Conservation (phyloP, 2,888 invertebrate species). For the Trypoxylon attenuatum region DNA sequence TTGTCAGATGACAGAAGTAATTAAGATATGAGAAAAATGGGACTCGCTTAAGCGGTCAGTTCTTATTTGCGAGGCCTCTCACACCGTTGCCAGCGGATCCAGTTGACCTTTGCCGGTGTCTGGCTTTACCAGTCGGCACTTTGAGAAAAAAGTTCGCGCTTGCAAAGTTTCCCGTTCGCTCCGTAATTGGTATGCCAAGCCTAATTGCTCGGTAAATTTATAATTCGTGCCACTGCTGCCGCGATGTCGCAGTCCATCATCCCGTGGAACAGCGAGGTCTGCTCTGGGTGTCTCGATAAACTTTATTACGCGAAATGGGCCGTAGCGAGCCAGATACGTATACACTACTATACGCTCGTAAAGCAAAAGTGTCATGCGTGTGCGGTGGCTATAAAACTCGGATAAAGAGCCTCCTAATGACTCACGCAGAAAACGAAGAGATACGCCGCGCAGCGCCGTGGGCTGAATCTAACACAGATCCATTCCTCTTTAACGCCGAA, state of each 20-base stretch:
- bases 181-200: constrained; percentile 20
- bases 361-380: neutral
- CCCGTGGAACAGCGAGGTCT: neutral
- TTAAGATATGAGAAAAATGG: constrained; percentile 23
- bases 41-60: constrained; percentile 4
- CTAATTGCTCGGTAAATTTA: constrained; percentile 29
- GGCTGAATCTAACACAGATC: too few relatives aligned
- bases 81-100: constrained; percentile 29
- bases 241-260: neutral
- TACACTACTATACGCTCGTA: too few relatives aligned
- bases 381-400: too few relatives aligned
- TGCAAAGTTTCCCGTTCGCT: constrained; percentile 8
- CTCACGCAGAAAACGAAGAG: too few relatives aligned
- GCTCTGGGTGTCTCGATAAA: neutral
- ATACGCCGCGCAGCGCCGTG: too few relatives aligned
- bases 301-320: neutral
- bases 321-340: neutral
- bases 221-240: constrained; percentile 1
- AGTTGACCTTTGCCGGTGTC: constrained; percentile 30
- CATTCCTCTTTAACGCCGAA: too few relatives aligned
- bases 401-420: too few relatives aligned
- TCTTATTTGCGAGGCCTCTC: constrained; percentile 9
- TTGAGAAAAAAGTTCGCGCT: constrained; percentile 3
- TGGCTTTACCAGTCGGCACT: constrained; percentile 8
- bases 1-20: constrained; percentile 12